Evolutionary conservation across 2,888 invertebrate genomes (phyloP).

Genomic region (Archips xylosteana): DNA sequence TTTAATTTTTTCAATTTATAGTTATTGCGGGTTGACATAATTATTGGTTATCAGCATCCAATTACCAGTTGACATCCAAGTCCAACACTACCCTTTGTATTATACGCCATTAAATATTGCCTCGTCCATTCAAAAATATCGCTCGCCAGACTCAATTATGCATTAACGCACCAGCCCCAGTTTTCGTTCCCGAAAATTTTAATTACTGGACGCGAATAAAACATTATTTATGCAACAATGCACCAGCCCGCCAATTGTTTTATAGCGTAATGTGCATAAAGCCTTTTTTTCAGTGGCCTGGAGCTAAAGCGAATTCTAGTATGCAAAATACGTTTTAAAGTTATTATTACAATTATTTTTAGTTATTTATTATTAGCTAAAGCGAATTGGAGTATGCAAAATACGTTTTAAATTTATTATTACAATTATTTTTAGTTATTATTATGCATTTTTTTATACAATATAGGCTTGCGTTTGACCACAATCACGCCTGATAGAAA

Average conservation of each 20-base stretch:
- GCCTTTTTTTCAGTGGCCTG: conserved; percentile 10
- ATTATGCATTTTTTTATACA: no score
- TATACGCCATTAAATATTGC: neutral
- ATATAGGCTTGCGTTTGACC: no score
- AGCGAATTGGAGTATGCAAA: neutral
- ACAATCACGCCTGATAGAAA: no score
- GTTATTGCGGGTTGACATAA: no score
- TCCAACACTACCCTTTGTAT: neutral
- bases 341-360: no score
- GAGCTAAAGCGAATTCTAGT: neutral
- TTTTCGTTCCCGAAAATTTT: conserved; percentile 48
- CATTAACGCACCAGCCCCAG: conserved; percentile 23
- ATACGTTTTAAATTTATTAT: neutral
- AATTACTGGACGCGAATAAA: conserved; percentile 50
- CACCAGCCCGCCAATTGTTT: conserved; percentile 43
- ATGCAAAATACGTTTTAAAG: neutral
- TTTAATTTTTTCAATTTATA: no score
- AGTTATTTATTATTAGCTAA: no score
- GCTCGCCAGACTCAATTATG: conserved; percentile 32
- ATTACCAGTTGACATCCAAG: neutral
- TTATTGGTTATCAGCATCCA: neutral
- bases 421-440: no score
- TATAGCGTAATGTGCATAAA: conserved; percentile 36
- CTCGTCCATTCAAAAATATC: conserved; percentile 17
- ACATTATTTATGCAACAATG: conserved; percentile 49